Evolutionary conservation across 2,888 invertebrate genomes (phyloP), one percentile per base, ranked within the genome.

Genomic region (Spilarctia lutea): DNA sequence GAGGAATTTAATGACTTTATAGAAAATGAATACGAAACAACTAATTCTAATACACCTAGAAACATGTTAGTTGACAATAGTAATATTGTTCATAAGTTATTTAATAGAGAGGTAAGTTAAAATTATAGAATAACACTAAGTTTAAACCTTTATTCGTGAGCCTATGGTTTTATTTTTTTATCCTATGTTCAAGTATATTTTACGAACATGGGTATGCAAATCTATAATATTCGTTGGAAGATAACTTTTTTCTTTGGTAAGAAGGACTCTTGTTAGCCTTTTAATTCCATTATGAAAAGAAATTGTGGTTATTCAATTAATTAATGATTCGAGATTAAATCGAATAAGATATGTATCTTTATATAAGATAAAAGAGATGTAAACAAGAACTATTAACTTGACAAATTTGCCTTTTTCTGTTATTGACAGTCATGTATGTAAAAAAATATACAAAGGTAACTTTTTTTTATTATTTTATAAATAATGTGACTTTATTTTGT

Each of bases 31-130:
- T 87, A 84, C 79, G 85, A 85, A 81, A 91, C 90, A 89, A 83
- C 87, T 77, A 87, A 84, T 86, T 85, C 74, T 79, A 91, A 89
- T 90, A 88, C 80, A 86, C 86, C 86, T 79, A 90, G 81, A 86
- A 90, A 85, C 82, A 87, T 88, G 82, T 85, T 90, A 80, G 86
- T 81, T 81, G 87, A 88, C 82, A 91, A 89, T 85, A 91, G 87
- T 85, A 95, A 95, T 88, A 93, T 93, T 83, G 89, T 94, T 79
- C 91, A 94, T 87, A 97, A 97, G 92, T 92, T 97, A 87, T 96
- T 96, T 86, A 96, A 96, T 88, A 94, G 97, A 89, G 97, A 97
- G 96, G 97, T 97, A 91, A 94, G 94, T 91, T 79, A 83, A 81
- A 83, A 78, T 80, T 82, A 33, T 76, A 75, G 75, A 81, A 85